Evolutionary conservation across 2,888 invertebrate species (phyloP).

Genomic region (Troides oblongomaculatus): DNA sequence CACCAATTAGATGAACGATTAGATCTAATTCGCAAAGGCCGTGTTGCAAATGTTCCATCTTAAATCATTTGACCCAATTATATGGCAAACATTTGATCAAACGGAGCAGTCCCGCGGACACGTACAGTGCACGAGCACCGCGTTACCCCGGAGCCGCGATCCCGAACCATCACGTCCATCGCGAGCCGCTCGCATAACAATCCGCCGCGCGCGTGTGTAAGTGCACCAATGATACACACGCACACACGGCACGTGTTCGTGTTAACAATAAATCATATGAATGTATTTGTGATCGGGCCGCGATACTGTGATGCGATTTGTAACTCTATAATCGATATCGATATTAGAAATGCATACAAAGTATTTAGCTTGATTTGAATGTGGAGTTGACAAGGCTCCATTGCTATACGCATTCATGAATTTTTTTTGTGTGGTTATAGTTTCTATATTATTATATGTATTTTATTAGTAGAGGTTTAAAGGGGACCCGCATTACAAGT

Average conservation of each 20-base stretch:
- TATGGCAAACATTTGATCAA: constrained; percentile 5
- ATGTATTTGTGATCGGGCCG: constrained; percentile 73
- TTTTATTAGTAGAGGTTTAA: too few species aligned
- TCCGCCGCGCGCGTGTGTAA: constrained; percentile 47
- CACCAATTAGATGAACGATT: neutral
- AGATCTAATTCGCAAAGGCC: neutral
- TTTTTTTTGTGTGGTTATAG: too few species aligned
- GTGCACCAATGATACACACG: constrained; percentile 61
- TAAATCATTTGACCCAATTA: constrained; percentile 14
- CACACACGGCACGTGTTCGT: constrained; percentile 69
- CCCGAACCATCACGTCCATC: constrained; percentile 50
- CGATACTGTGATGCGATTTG: constrained; percentile 40
- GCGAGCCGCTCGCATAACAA: constrained; percentile 47
- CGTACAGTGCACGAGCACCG: constrained; percentile 2
- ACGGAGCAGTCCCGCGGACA: neutral
- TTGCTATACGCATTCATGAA: too few species aligned
- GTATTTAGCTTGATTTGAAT: neutral
- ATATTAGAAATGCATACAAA: neutral
- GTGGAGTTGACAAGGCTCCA: too few species aligned
- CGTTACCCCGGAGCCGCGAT: constrained; percentile 7
- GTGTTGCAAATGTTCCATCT: neutral
- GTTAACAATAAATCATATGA: constrained; percentile 77
- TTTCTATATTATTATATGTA: too few species aligned
- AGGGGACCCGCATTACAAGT: too few species aligned
- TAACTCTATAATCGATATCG: constrained; percentile 29